phyloP scores from a whole-genome alignment of 2,113 vertebrate species.

The Myodes glareolus region DNA sequence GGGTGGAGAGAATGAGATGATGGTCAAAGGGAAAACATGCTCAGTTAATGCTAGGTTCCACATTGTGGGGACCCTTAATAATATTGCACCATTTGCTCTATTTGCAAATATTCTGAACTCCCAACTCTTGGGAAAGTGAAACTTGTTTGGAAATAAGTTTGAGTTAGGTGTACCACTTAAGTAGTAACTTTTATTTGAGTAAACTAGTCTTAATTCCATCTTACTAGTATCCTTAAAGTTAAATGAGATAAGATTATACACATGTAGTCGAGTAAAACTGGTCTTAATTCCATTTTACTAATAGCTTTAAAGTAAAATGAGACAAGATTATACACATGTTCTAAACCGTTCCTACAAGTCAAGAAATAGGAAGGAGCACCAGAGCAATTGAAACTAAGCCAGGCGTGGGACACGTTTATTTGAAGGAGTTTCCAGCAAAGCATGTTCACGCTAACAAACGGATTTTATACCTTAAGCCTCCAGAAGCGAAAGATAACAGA shows the following conservation, averaged over 20 bases:
- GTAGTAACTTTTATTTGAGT: not conserved
- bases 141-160: not conserved
- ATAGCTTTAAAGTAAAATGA: not conserved
- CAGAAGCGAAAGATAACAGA: not conserved
- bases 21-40: not conserved
- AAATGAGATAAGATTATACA: not conserved
- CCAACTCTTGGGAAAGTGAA: not conserved
- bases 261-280: no score
- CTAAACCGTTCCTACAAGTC: not conserved
- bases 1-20: not conserved
- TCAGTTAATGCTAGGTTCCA: not conserved
- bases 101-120: not conserved
- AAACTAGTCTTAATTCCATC: not conserved
- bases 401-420: not conserved
- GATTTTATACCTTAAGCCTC: not conserved
- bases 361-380: accelerated
- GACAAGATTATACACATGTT: no score
- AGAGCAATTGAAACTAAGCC: not conserved
- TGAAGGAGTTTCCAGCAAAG: not conserved
- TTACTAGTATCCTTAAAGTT: not conserved
- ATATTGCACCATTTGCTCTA: no score
- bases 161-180: not conserved
- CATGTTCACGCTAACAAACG: not conserved
- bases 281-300: not conserved
- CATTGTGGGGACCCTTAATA: not conserved